phyloP scores from a whole-genome alignment of 2,888 invertebrate species.

The Orthosia cruda region DNA sequence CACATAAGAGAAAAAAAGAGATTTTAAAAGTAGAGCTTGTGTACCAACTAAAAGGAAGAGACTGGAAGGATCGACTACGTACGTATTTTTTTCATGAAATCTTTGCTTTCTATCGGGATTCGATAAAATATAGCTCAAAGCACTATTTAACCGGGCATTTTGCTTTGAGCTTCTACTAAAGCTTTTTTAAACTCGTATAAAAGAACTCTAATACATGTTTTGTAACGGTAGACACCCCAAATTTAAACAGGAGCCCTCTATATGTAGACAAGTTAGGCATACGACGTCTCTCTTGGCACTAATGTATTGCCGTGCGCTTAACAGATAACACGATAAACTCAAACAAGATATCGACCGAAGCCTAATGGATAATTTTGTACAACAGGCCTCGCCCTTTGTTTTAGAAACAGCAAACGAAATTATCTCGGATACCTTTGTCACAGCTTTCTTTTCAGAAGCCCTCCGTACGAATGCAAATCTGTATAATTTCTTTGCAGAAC shows the following conservation, averaged over 20 bases:
- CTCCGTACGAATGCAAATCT: not conserved
- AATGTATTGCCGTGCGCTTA: slow-evolving; percentile 13
- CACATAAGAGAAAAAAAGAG: too few species aligned
- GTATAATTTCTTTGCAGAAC: slow-evolving; percentile 7
- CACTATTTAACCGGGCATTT: slow-evolving; percentile 1
- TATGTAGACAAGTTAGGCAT: not conserved
- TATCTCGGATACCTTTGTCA: slow-evolving; percentile 25
- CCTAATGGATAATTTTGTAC: slow-evolving; percentile 35
- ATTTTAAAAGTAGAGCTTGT: not conserved
- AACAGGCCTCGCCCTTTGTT: slow-evolving; percentile 34
- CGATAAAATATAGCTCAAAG: slow-evolving; percentile 24
- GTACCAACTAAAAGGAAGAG: not conserved
- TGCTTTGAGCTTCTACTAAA: slow-evolving; percentile 10
- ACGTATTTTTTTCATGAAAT: not conserved
- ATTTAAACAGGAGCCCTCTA: not conserved
- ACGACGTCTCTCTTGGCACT: too few species aligned
- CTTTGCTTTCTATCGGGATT: not conserved
- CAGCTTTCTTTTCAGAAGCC: slow-evolving; percentile 15
- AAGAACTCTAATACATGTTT: not conserved
- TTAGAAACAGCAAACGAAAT: slow-evolving; percentile 31
- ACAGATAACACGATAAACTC: slow-evolving; percentile 8
- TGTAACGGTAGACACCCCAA: not conserved
- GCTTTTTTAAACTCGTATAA: not conserved
- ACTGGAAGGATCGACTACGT: not conserved
- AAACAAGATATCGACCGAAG: slow-evolving; percentile 33